These are phyloP conservation scores for Psylliodes chrysocephalus DNA, from an alignment of 2,888 invertebrate genomes.

Conservation along the genomic window DNA sequence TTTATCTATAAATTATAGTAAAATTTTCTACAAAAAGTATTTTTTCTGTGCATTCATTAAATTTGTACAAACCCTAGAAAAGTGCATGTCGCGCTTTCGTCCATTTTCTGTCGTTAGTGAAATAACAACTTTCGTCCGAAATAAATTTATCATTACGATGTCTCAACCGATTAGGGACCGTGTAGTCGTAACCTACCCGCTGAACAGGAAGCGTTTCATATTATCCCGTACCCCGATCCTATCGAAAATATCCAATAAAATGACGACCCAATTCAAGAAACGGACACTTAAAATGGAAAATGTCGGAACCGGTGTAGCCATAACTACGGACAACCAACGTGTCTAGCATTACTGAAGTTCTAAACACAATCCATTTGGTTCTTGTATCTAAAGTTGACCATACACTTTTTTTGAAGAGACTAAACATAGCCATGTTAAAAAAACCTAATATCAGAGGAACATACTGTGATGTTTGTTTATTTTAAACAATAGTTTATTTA, in stretches of 20 bases:
- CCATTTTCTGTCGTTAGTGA: too few species aligned
- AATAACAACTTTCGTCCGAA: neutral
- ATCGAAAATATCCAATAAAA: constrained; percentile 4
- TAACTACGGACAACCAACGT: neutral
- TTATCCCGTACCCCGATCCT: neutral
- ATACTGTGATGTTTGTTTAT: too few species aligned
- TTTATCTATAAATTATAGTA: too few species aligned
- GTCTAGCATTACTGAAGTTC: neutral
- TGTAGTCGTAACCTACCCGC: neutral
- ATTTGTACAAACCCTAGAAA: too few species aligned
- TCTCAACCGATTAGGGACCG: neutral
- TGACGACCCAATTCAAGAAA: constrained; percentile 10
- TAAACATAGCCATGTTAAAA: too few species aligned
- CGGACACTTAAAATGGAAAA: constrained; percentile 4
- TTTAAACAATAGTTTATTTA: too few species aligned
- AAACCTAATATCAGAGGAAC: too few species aligned
- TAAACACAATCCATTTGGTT: neutral
- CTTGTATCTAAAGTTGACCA: neutral
- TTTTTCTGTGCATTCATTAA: too few species aligned
- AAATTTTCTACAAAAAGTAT: too few species aligned
- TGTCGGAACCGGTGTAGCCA: neutral
- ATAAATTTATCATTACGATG: neutral
- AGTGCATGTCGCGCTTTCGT: too few species aligned
- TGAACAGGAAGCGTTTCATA: neutral
- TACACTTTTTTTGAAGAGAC: neutral